phyloP scores from a whole-genome alignment of 2,888 invertebrate genomes.

The Anaspis maculata region DNA sequence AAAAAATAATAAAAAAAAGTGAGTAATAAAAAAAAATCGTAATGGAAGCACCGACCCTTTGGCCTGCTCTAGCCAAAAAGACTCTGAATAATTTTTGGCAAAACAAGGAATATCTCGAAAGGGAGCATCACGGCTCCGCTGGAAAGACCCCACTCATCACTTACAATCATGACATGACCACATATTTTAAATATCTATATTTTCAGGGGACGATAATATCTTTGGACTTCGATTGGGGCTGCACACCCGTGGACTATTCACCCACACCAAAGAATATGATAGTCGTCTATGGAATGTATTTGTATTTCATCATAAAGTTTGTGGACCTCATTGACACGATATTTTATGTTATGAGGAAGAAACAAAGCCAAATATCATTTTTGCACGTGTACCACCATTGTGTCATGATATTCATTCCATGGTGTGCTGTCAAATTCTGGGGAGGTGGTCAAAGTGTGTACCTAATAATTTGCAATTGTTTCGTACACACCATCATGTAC shows the following conservation, averaged over 20 bases:
- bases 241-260: slow-evolving; percentile 63
- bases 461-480: slow-evolving; percentile 60
- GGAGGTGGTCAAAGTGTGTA: slow-evolving; percentile 61
- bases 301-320: slow-evolving; percentile 63
- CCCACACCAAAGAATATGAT: slow-evolving; percentile 51
- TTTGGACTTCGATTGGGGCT: slow-evolving; percentile 32
- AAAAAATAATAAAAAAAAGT: too few relatives aligned
- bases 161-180: too few relatives aligned
- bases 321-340: slow-evolving; percentile 69
- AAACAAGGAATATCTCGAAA: too few relatives aligned
- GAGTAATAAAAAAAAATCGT: too few relatives aligned
- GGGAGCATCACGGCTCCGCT: too few relatives aligned
- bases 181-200: too few relatives aligned
- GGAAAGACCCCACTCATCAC: too few relatives aligned
- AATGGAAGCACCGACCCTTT: too few relatives aligned
- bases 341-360: slow-evolving; percentile 77
- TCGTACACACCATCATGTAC: slow-evolving; percentile 78
- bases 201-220: slow-evolving; percentile 11
- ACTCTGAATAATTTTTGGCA: too few relatives aligned
- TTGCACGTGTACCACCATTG: slow-evolving; percentile 82
- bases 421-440: slow-evolving; percentile 53
- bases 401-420: slow-evolving; percentile 65
- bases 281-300: slow-evolving; percentile 52
- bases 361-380: slow-evolving; percentile 71
- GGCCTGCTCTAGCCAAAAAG: too few relatives aligned